Conservation (phyloP, 1,140 invertebrate species). For the Drosophila pandora region DNA sequence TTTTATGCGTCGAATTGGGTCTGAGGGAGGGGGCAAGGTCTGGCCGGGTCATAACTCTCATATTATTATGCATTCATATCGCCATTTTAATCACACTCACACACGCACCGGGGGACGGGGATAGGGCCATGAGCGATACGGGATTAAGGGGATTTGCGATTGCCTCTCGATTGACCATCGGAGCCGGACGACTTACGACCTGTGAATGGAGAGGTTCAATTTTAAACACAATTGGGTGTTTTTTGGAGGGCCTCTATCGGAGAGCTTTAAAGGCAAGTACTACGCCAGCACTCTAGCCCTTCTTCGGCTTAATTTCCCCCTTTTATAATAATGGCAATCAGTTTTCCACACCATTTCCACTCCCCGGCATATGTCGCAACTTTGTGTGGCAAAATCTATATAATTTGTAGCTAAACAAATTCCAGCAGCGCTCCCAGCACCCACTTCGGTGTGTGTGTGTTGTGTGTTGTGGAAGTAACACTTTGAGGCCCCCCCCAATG, state of each 20-base stretch:
- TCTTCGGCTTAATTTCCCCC: constrained; percentile 2
- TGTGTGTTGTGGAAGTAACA: constrained; percentile 53
- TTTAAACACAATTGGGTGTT: background rate
- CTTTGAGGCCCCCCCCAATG: constrained; percentile 76
- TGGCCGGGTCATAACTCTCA: constrained; percentile 62
- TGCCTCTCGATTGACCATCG: constrained; percentile 42
- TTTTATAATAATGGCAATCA: constrained; percentile 42
- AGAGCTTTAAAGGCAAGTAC: background rate
- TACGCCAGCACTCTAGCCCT: background rate
- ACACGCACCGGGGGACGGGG: constrained; percentile 24
- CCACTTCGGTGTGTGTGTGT: constrained; percentile 18
- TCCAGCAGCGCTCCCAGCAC: constrained; percentile 47
- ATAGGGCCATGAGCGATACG: constrained; percentile 25
- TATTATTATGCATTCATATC: constrained; percentile 82
- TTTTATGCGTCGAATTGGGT: constrained; percentile 47
- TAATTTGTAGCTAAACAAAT: constrained; percentile 77
- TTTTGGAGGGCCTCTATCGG: no score
- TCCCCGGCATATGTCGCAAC: constrained; percentile 48
- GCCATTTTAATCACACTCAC: constrained; percentile 76
- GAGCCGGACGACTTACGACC: constrained; percentile 15
- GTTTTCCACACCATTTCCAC: constrained; percentile 40
- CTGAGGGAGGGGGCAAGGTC: constrained; percentile 1
- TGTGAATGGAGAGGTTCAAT: constrained; percentile 14
- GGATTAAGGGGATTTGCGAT: constrained; percentile 47
- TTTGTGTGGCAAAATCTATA: constrained; percentile 62